Evolutionary conservation across 2,888 invertebrate species (phyloP), one percentile per base, ranked within the genome.

Genomic region (Sclerodermus sp.): DNA sequence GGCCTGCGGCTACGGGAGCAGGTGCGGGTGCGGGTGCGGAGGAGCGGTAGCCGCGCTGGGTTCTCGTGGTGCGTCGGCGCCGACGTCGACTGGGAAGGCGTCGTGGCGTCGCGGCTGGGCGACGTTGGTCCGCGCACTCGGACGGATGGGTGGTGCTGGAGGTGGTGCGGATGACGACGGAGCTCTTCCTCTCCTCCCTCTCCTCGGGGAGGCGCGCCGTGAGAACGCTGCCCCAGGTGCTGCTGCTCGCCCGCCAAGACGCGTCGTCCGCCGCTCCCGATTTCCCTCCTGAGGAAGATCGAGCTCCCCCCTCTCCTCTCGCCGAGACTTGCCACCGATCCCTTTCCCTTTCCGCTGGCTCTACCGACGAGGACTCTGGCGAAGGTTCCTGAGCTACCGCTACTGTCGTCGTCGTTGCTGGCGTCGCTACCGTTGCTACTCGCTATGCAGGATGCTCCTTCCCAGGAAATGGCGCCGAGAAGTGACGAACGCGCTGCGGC

Each of bases 401-500:
- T 47, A 17, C 42, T 56, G 38, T 15, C 46, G 45, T 30, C 53
- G 36, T 47, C 42, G 23, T 30, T 53, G 23, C 51, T 56, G 42
- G 40, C 42, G 49, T 61, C 62, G 64, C 57, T 64, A 55, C 61
- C 59, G 55, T 58, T 55, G 46, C 55, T 58, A 51, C 52, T 61
- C 49, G 53, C 45, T 53, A 49, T 63, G 52, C 51, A 58, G 57
- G 66, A 64, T 57, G 63, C 60, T 55, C 64, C 64, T 66, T 64
- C 64, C 66, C 55, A 60, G 56, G 64, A 58, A 63, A 63, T 62
- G 66, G 63, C 64, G 60, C 58, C 67, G 71, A 69, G 68, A 69
- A 66, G 64, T 66, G 68, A 72, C 71, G 75, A 73, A 74, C 73
- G 75, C 76, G 72, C 71, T 82, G 80, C 81, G 81, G 84, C 83